A percentile compares a stretch with the other conserved stretches of the same genome.
Conservation (phyloP, 2,113 vertebrate genomes). For the Perca schrenkii region DNA sequence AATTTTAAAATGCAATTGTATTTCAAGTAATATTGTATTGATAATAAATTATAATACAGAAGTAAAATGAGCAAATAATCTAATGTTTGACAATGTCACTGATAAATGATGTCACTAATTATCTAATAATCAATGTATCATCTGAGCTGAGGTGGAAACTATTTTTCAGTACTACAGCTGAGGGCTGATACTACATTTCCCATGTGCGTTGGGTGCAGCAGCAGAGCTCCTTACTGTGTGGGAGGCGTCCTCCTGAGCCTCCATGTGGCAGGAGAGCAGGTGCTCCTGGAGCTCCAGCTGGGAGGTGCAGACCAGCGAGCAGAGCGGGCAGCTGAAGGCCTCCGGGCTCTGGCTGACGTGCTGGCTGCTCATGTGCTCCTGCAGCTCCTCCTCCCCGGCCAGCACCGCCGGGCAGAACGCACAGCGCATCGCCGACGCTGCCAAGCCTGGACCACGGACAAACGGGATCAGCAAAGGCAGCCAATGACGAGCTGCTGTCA, state of each 20-base stretch:
- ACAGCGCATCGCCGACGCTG: conserved; percentile 66
- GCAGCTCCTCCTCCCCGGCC: conserved; percentile 82
- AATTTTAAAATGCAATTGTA: background rate
- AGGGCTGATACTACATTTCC: background rate
- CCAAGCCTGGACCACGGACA: conserved; percentile 43
- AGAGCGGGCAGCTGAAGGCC: conserved; percentile 85
- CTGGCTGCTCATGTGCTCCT: conserved; percentile 83
- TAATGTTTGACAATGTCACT: background rate
- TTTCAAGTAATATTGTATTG: background rate
- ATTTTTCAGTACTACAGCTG: background rate
- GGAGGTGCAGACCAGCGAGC: conserved; percentile 82
- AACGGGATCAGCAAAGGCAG: background rate
- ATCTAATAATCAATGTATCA: background rate
- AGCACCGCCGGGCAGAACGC: conserved; percentile 80
- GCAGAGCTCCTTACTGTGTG: conserved; percentile 74
- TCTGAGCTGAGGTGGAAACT: background rate
- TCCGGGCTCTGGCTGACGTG: conserved; percentile 78
- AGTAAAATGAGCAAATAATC: background rate
- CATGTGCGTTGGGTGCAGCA: background rate
- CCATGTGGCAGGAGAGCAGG: conserved; percentile 84
- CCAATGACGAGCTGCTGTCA: background rate
- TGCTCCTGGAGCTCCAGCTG: conserved; percentile 86
- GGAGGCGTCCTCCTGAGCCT: conserved; percentile 61
- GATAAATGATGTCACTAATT: background rate
- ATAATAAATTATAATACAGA: background rate